phyloP scores from a whole-genome alignment of 1,140 invertebrate genomes.

The Pogonomyrmex barbatus region DNA sequence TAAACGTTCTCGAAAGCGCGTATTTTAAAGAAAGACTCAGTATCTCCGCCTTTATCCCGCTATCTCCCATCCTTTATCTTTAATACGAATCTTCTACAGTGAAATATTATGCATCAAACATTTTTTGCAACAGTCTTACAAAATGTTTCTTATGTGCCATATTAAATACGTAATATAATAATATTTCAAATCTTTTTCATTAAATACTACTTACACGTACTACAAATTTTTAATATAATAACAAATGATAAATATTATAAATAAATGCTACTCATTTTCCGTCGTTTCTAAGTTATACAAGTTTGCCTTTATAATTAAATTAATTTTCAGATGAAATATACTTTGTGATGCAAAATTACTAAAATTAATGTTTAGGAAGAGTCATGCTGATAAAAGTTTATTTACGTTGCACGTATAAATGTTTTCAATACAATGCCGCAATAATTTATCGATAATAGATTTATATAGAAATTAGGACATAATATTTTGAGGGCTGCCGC shows the following conservation, averaged over 20 bases:
- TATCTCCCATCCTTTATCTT: neutral
- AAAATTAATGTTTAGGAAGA: neutral
- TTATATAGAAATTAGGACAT: constrained; percentile 36
- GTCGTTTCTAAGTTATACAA: no score
- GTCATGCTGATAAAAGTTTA: neutral
- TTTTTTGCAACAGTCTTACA: neutral
- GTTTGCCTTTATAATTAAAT: neutral
- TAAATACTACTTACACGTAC: neutral
- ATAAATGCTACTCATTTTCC: neutral
- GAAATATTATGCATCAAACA: neutral
- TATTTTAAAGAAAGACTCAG: constrained; percentile 20
- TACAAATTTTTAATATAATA: neutral
- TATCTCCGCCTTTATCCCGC: neutral
- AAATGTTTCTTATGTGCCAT: neutral
- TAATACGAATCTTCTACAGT: neutral
- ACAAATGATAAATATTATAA: neutral
- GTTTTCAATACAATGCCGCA: neutral
- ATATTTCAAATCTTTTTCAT: constrained; percentile 14
- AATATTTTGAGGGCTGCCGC: constrained; percentile 54
- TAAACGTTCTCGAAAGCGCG: constrained; percentile 47
- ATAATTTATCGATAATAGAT: constrained; percentile 28
- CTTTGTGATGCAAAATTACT: neutral
- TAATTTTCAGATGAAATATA: neutral
- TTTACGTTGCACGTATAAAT: neutral
- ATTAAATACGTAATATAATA: neutral